These are phyloP conservation scores for Tenrec ecaudatus DNA, from an alignment of 2,113 vertebrate species.

Conservation along the genomic window DNA sequence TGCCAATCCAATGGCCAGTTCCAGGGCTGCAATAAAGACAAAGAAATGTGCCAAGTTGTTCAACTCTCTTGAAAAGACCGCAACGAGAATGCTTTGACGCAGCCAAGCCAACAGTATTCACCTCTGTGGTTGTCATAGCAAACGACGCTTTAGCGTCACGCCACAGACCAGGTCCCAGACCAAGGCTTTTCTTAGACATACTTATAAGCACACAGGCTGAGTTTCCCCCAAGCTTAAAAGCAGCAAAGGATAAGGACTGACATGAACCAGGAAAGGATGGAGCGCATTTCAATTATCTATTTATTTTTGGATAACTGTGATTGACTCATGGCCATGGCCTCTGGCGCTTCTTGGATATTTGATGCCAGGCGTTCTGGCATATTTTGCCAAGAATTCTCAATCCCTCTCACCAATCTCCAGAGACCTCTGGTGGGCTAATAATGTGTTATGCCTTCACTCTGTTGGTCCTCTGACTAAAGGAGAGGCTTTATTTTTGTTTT, in stretches of 20 bases:
- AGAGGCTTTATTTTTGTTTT: conserved; percentile 56
- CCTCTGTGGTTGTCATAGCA: not conserved
- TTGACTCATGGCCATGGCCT: not conserved
- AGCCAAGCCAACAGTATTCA: not conserved
- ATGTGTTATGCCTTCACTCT: conserved; percentile 47
- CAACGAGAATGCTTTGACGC: not conserved
- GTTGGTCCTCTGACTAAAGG: conserved; percentile 25
- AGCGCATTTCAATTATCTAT: not conserved
- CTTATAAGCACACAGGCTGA: not conserved
- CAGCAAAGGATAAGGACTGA: not conserved
- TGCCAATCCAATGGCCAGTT: conserved; percentile 44
- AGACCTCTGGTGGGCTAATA: not conserved
- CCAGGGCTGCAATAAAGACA: not conserved
- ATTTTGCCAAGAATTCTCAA: conserved; percentile 38
- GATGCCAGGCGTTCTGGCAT: not conserved
- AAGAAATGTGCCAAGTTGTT: conserved; percentile 24
- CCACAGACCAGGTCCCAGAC: not conserved
- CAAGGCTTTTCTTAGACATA: conserved; percentile 18
- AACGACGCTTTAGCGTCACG: not conserved
- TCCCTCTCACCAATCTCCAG: not conserved
- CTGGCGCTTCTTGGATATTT: not conserved
- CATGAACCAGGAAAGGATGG: conserved; percentile 36
- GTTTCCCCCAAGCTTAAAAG: conserved; percentile 33
- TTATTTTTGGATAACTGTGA: not conserved
- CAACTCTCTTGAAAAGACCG: not conserved